Base-by-base conservation (phyloP, 2,797 vertebrate species). In the Capromys pilorides region DNA sequence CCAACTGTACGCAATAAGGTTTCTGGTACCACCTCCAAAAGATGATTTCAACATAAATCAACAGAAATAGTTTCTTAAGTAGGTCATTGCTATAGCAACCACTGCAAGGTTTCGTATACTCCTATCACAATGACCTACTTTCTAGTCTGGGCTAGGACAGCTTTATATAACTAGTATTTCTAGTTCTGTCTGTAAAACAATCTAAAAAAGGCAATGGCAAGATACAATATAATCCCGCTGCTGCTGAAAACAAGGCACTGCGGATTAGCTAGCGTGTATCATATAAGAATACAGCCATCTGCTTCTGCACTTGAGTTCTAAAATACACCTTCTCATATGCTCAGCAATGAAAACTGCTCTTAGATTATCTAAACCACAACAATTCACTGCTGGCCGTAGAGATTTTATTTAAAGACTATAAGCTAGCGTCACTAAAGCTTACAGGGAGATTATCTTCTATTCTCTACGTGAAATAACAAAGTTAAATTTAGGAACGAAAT, bases 71-170 rank as follows among this genome's bases (percentile, higher is more conserved):
- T 98, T 98, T 97, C 97, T 96, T 97, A 98, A 98, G 97, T 98
- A 98, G 98, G 98, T 98, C 98, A 98, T 97, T 97, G 97, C 98
- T 98, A 97, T 98, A 98, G 98, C 98, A 98, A 98, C 98, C 97
- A 79, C 96, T 97, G 96, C 95, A 95, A 31, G 97, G 98, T 98
- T 98, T 97, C 96, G 97, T 98, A 96, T 96, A 98, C 98, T 98
- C 98, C 97, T 90, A 94, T 98, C 97, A 98, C 98, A 97, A 98
- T 98, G 98, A 98, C 98, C 98, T 98, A 98, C 98, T 98, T 98
- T 98, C 94, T 93, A 95, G 96, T 94, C 97, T 95, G 97, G 94
- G 97, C 22, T 97, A 98, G 97, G 97, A 97, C 61, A 22, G 1
- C 84, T 95, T 95, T 96, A 98, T 91, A 96, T 97, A 97, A 98